Evolutionary conservation across 2,113 vertebrate genomes (phyloP), one percentile per base, ranked within the genome.

Genomic region (Leucopternis melanops): DNA sequence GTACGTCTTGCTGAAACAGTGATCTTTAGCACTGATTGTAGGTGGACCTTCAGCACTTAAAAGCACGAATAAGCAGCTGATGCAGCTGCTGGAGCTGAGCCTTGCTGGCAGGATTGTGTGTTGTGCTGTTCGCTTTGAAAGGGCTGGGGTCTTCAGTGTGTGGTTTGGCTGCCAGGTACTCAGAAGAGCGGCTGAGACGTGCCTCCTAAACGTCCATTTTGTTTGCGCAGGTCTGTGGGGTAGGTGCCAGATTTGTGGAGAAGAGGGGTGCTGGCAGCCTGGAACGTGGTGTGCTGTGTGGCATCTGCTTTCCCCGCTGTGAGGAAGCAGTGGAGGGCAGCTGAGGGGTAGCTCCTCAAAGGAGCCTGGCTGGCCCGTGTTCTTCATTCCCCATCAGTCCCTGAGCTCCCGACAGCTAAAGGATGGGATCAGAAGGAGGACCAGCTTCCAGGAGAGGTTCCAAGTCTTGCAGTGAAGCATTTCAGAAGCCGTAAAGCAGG

Each of bases 281-380:
- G 10, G 65, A 47, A 10, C 2, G 0, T 29, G 52, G 19, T 25
- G 21, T 58, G 44, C 81, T 52, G 25, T 0, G 8, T 44, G 86
- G 25, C 10, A 1, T 25, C 45, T 0, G 1, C 61, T 25, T 55
- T 49, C 17, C 47, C 25, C 1, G 0, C 34, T 29, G 62, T 3
- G 55, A 57, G 44, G 32, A 18, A 45, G 31, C 31, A 44, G 12
- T 0, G 1, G 38, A 84, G 29, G 17, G 14, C 42, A 49, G 70
- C 34, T 19, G 63, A 47, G 45, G 16, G 19, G 8, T 8, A 58
- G 25, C 34, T 57, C 8, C 57, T 92, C n/a, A 45, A 5, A 29
- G 79, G n/a, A 71, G 44, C 66, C 58, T 19, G 29, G n/a, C 42
- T 42, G 52, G 38, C 20, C 44, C 6, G 0, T 38, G 36, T 44